Evolutionary conservation across 2,113 vertebrate genomes (phyloP), one percentile per base, ranked within the genome.

Genomic region (Quiscalus mexicanus): DNA sequence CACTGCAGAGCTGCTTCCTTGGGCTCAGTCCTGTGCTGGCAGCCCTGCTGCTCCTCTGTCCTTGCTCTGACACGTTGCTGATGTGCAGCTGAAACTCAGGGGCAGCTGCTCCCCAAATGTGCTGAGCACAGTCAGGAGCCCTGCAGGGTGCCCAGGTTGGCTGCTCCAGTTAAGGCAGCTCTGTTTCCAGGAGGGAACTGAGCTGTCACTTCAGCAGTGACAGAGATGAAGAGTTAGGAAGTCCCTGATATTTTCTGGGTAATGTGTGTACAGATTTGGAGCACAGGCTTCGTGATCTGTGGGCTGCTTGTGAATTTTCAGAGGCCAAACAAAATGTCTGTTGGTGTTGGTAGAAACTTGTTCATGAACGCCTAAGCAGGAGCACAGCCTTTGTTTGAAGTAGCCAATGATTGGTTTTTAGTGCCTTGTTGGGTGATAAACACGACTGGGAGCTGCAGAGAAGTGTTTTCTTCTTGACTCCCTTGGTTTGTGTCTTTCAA

Each of bases 111-210:
- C 15, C 37, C 81, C 33, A 5, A 18, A 7, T 1, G 81, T 45
- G 81, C 75, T 42, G 15, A 37, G 53, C 8, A 1, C 2, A 0
- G 1, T 1, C 19, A 11, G 59, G 8, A 64, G 58, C 37, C 0
- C 1, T 3, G 56, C 73, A 31, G 41, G 0, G 6, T 4, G 68
- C 1, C 4, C 52, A 7, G 56, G 1, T 1, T 37, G 69, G 45
- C 55, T 28, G 64, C 68, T 52, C 33, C 27, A 3, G 2, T 47
- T 17, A 14, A 47, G 8, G 22, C 78, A 2, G 35, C 0, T 0
- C 53, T 5, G 20, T 15, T 65, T 23, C 44, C 41, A 3, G 74
- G 44, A 41, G 47, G 25, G 24, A 15, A 5, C 18, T 5, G 53
- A 37, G 7, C 59, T 84, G 55, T 23, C 22, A 0, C 74, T 62